Base-by-base conservation (phyloP, 2,113 vertebrate species). In the Rhinoptilus africanus region DNA sequence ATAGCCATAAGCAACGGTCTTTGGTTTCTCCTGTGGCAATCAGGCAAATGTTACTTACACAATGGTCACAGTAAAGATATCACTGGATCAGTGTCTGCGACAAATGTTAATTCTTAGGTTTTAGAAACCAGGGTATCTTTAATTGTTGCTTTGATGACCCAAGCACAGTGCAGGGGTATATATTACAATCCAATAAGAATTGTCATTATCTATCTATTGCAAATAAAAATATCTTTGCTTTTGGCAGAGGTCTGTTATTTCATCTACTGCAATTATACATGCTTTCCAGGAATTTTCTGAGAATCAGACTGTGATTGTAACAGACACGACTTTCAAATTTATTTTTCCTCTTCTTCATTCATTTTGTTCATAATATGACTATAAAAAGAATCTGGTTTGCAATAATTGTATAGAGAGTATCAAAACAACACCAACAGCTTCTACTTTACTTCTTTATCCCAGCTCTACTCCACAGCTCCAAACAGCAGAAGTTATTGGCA, bases 1-100 rank as follows among this genome's bases (percentile, higher is more conserved):
- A 4, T 13, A 84, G 24, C 18, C 28, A 21, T 54, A 69, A 54
- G 18, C 3, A 1, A 11, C 0, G 0, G 3, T 50, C 16, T 76
- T 41, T 34, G 21, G 14, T 69, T 91, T 66, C 41, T 60, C 20
- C 68, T 41, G 21, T 80, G 62, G 21, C 39, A 79, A 2, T 6
- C 48, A 79, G 14, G 35, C 20, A 72, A 34, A 35, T 28, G 14
- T 9, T 24, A 41, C 16, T 43, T 30, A 22, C 8, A 37, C 34
- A 48, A 0, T 32, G 27, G 7, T n/a, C 57, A 69, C 28, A 34
- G 22, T 7, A 32, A 59, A 73, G 39, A 13, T 34, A 19, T 10
- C 21, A 14, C 19, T 68, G 53, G 23, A 66, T 54, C n/a, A 13
- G 3, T 72, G 13, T 14, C 57, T 85, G 39, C 45, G 43, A 10